Conservation (phyloP, 2,113 vertebrate genomes). For the Donacobius atricapilla region DNA sequence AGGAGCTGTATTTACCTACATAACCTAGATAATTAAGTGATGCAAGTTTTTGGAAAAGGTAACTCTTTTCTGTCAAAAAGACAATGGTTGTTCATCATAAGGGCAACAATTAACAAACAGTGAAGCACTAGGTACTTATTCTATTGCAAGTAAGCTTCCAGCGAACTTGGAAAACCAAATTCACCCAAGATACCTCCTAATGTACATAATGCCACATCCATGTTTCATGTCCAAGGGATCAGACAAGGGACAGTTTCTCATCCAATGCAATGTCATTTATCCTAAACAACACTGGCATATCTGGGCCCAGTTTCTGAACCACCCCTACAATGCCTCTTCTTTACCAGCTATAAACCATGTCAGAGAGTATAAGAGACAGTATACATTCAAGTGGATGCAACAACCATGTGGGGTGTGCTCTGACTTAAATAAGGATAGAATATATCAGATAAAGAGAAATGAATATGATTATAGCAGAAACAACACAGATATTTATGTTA, state of each 20-base stretch:
- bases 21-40: not conserved
- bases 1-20: not conserved
- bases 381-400: not conserved
- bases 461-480: not conserved
- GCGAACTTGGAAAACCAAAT: not conserved
- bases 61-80: not conserved
- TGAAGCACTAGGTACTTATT: not conserved
- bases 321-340: not conserved
- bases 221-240: not conserved
- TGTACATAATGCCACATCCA: not conserved
- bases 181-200: not conserved
- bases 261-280: not conserved
- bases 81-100: not conserved
- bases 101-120: not conserved
- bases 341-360: not conserved
- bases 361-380: not conserved
- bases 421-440: not conserved
- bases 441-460: not conserved
- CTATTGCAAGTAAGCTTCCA: not conserved
- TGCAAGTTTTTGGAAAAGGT: not conserved
- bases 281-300: not conserved
- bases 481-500: not conserved
- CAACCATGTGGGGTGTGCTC: not conserved
- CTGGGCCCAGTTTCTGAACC: not conserved
- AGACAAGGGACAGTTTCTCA: not conserved